These are phyloP conservation scores for Tapirus terrestris DNA, from an alignment of 2,113 vertebrate genomes.

Conservation along the genomic window DNA sequence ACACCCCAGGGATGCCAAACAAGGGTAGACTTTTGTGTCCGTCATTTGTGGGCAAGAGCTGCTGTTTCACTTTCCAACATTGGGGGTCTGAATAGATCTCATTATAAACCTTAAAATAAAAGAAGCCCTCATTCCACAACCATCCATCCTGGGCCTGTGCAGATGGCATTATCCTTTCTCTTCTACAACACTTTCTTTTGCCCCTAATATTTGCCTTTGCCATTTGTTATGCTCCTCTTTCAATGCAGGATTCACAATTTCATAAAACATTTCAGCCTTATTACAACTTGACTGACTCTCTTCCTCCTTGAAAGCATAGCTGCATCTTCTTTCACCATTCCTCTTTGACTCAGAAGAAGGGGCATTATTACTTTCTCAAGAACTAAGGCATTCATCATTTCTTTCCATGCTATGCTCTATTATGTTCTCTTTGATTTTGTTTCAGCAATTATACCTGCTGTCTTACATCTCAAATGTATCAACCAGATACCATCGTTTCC, in stretches of 20 bases:
- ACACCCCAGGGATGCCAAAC: neutral
- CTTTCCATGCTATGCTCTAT: neutral
- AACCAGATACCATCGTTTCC: neutral
- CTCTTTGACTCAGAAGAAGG: neutral
- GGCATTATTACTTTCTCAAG: no score
- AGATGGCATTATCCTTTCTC: neutral
- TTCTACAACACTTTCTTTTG: neutral
- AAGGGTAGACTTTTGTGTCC: neutral
- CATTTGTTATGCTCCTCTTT: neutral
- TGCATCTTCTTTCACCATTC: neutral
- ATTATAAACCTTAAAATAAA: neutral
- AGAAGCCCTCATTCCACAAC: neutral
- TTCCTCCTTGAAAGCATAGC: neutral
- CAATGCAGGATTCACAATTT: neutral
- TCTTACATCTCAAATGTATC: neutral
- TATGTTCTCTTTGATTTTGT: neutral
- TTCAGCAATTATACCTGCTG: neutral
- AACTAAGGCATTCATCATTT: neutral
- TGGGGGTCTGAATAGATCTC: neutral
- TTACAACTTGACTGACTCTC: neutral
- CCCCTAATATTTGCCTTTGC: neutral
- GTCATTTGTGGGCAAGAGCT: neutral
- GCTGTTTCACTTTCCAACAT: neutral
- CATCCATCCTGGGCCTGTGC: neutral
- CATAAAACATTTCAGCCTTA: neutral